Evolutionary conservation across 2,888 invertebrate genomes (phyloP).

Genomic region (Meteorus colon): DNA sequence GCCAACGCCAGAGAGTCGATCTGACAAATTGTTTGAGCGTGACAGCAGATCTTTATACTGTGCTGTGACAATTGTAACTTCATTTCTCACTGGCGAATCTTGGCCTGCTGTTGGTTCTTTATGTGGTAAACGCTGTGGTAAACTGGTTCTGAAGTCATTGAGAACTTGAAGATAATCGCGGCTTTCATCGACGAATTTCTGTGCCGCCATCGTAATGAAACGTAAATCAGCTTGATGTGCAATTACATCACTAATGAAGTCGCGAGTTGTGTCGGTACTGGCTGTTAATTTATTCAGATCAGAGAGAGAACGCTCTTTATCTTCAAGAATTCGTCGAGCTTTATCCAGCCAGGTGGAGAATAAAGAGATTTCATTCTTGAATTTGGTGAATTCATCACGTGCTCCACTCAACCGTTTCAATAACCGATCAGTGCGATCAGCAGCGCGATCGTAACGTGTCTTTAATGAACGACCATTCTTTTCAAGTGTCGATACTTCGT

Average conservation of each 20-base stretch:
- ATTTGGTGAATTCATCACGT: slow-evolving; percentile 90
- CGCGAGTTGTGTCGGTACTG: slow-evolving; percentile 87
- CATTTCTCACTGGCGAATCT: slow-evolving; percentile 84
- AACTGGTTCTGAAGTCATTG: slow-evolving; percentile 89
- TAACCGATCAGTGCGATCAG: slow-evolving; percentile 86
- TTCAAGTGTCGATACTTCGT: slow-evolving; percentile 91
- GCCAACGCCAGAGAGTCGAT: slow-evolving; percentile 86
- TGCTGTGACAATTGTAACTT: slow-evolving; percentile 85
- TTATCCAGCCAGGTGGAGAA: slow-evolving; percentile 91
- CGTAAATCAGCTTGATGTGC: slow-evolving; percentile 96
- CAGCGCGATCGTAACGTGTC: slow-evolving; percentile 87
- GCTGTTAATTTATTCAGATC: slow-evolving; percentile 82
- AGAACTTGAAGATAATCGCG: slow-evolving; percentile 89
- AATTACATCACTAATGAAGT: slow-evolving; percentile 94
- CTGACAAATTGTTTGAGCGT: slow-evolving; percentile 88
- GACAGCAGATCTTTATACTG: slow-evolving; percentile 88
- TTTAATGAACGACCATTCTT: slow-evolving; percentile 89
- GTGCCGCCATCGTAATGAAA: slow-evolving; percentile 96
- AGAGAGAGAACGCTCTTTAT: slow-evolving; percentile 88
- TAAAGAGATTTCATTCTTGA: slow-evolving; percentile 85
- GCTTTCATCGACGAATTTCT: slow-evolving; percentile 96
- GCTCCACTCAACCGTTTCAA: slow-evolving; percentile 85
- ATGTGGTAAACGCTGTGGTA: slow-evolving; percentile 88
- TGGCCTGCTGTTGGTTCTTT: slow-evolving; percentile 82
- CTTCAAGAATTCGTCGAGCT: slow-evolving; percentile 86